These are phyloP conservation scores for Macrophya annulata DNA, from an alignment of 2,888 invertebrate species.

Conservation along the genomic window DNA sequence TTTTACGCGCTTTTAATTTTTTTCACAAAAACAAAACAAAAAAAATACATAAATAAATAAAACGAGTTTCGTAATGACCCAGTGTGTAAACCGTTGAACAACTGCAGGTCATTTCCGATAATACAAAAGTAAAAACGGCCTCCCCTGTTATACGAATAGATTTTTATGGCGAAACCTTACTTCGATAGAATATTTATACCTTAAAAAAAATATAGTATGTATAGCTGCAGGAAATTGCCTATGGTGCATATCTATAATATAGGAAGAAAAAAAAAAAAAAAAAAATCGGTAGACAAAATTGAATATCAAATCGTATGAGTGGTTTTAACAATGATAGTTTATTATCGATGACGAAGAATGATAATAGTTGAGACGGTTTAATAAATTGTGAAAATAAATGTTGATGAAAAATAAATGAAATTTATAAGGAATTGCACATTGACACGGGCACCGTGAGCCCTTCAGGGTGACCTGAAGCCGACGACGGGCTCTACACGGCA, in stretches of 20 bases:
- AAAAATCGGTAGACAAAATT: neutral
- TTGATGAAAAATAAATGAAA: neutral
- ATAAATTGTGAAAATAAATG: neutral
- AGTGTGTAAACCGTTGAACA: neutral
- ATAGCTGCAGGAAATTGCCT: neutral
- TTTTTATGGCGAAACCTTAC: neutral
- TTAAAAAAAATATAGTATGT: neutral
- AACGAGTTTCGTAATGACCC: neutral
- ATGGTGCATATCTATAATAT: neutral
- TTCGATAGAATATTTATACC: neutral
- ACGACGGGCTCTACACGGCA: constrained; percentile 73
- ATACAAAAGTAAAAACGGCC: neutral
- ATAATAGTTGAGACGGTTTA: neutral
- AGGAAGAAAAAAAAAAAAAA: neutral
- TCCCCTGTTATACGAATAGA: neutral
- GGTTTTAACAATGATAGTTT: neutral
- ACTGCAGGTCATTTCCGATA: no score
- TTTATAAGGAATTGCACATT: constrained; percentile 30
- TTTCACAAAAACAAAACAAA: neutral
- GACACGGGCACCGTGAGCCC: constrained; percentile 70
- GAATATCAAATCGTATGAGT: neutral
- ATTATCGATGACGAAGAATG: no score
- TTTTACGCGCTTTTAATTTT: neutral
- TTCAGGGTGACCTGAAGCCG: constrained; percentile 74
- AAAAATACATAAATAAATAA: neutral